Evolutionary conservation across 2,888 invertebrate species (phyloP).

Genomic region (Machimus atricapillus): DNA sequence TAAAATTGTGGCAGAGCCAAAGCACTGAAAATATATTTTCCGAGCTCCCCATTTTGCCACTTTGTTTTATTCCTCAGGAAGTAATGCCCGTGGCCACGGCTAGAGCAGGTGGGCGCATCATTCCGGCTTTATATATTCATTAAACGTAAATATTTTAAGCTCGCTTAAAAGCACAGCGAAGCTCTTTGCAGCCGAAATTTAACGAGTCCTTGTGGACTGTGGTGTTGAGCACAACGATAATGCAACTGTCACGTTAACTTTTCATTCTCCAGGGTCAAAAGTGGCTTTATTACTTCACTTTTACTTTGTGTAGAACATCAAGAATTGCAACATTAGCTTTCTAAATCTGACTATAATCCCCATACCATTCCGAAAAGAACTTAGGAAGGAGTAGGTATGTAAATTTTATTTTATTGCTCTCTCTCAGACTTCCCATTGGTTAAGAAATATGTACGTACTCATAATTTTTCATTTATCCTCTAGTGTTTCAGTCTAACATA

Average conservation of each 20-base stretch:
- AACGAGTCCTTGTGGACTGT: neutral
- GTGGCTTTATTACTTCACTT: neutral
- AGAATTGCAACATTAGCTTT: neutral
- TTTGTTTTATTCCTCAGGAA: neutral
- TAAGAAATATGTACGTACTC: too few relatives aligned
- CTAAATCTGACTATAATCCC: neutral
- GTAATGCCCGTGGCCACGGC: neutral
- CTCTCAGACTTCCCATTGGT: too few relatives aligned
- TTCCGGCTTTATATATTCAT: neutral
- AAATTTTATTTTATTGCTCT: too few relatives aligned
- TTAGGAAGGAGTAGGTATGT: too few relatives aligned
- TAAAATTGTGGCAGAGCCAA: neutral
- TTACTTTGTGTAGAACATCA: neutral
- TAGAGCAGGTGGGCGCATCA: neutral
- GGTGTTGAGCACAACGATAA: neutral
- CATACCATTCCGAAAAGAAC: too few relatives aligned
- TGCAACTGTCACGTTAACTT: neutral
- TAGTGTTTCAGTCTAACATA: too few relatives aligned
- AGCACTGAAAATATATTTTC: neutral
- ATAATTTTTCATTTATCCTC: too few relatives aligned
- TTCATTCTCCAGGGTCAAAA: neutral
- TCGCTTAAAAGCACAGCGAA: neutral
- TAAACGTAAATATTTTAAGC: neutral
- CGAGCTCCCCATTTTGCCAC: neutral
- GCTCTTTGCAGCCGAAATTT: neutral